Percentiles rank a stretch among this genome's conserved stretches.
Evolutionary conservation across 30 jellyfish, hydroid and myxozoan species (phyloP).

Genomic region (Pelagia noctiluca): DNA sequence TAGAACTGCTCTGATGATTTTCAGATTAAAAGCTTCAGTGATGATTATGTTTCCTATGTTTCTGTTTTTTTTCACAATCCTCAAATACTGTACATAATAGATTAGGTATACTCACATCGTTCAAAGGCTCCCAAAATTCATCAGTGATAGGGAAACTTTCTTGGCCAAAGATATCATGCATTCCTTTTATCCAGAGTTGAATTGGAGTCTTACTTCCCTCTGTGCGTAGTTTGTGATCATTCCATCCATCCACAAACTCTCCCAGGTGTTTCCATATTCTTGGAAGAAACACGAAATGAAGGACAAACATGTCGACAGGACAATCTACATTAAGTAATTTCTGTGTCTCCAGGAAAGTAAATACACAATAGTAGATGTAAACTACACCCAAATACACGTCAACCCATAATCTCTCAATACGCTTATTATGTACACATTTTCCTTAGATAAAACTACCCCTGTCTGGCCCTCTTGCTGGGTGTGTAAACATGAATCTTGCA

Average conservation of each 20-base stretch:
- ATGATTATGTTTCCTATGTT: too few species aligned
- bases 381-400: constrained; percentile 6
- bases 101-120: constrained; percentile 4
- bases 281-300: neutral
- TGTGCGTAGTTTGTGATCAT: constrained; percentile 5
- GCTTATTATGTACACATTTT: constrained; percentile 4
- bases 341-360: neutral
- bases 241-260: constrained; percentile 13
- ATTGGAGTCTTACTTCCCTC: constrained; percentile 16
- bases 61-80: neutral
- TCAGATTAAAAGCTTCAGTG: too few species aligned
- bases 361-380: neutral
- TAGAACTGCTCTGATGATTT: too few species aligned
- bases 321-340: neutral
- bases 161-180: neutral
- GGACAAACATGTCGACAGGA: neutral
- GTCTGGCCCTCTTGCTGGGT: constrained; percentile 25
- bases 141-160: neutral
- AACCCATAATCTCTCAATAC: constrained; percentile 23
- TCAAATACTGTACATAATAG: neutral
- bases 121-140: constrained; percentile 18
- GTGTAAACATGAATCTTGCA: constrained; percentile 20
- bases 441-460: constrained; percentile 9
- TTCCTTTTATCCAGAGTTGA: constrained; percentile 16
- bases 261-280: neutral